Evolutionary conservation across 2,888 invertebrate genomes (phyloP), one percentile per base, ranked within the genome.

Genomic region (Clostera curtula): DNA sequence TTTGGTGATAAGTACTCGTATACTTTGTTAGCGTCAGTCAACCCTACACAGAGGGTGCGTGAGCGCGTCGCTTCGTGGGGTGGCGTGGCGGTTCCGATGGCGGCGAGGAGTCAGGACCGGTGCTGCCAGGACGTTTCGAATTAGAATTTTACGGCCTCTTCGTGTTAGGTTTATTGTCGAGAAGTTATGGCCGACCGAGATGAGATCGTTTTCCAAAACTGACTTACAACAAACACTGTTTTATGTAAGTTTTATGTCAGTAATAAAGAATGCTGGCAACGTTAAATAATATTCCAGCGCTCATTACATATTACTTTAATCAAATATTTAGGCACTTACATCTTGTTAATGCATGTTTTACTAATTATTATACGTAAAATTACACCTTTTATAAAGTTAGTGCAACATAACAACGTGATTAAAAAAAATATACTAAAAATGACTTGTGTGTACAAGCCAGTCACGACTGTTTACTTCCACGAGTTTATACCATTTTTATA

Each of bases 111-210:
- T n/a, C n/a, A n/a, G n/a, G n/a, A n/a, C n/a, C 44, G 43, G 41
- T 40, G 45, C 43, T 43, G 43, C 42, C 49, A 50, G 51, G 51
- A 49, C 60, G 67, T 66, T 70, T 73, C 65, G 65, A 79, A 80
- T 79, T 76, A 76, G 76, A 77, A 65, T 82, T 80, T 79, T 75
- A 79, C 71, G 66, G 61, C 68, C 76, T 77, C 76, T 82, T 79
- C 79, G 77, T 79, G 79, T 80, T 77, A 70, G 79, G 79, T 80
- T 80, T 79, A 79, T 64, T 69, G 75, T 73, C 69, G 68, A 70
- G 56, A 63, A 71, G 73, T 73, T 73, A 77, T 77, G 72, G 69
- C 62, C 67, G 66, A 69, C 73, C 75, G 68, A 74, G 76, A 76
- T 75, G 79, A 74, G 75, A 59, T 71, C 73, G 76, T 73, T 74